A percentile compares a stretch with the other conserved stretches of the same genome.
Conservation (phyloP, 1,140 invertebrate species). For the Philotrypesis tridentata region DNA sequence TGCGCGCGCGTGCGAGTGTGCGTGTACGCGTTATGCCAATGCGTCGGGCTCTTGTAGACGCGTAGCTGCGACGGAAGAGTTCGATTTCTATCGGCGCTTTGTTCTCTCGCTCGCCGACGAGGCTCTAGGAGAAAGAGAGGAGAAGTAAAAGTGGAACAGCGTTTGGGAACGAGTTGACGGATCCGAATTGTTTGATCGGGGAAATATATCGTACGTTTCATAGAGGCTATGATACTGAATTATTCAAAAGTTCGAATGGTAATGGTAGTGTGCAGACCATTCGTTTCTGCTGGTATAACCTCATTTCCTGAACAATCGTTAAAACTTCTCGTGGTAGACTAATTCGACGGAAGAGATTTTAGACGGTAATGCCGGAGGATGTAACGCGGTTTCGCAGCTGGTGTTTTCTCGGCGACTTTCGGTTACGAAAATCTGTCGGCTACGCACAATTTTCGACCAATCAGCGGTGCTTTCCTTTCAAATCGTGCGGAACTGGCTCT, state of each 20-base stretch:
- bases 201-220: neutral
- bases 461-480: too few species aligned
- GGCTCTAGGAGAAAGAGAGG: neutral
- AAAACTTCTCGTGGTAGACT: too few species aligned
- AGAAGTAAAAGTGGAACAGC: neutral
- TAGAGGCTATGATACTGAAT: neutral
- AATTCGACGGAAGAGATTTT: too few species aligned
- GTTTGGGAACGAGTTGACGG: neutral
- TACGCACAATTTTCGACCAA: too few species aligned
- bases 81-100: neutral
- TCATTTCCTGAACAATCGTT: too few species aligned
- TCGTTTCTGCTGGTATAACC: neutral
- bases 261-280: neutral
- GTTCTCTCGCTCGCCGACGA: neutral
- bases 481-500: too few species aligned
- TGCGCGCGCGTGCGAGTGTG: neutral
- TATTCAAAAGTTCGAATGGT: neutral
- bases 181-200: neutral
- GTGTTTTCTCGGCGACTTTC: too few species aligned
- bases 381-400: too few species aligned
- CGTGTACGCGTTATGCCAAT: neutral
- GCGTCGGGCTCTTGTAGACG: neutral
- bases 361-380: too few species aligned
- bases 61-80: neutral
- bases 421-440: too few species aligned